phyloP scores from a whole-genome alignment of 2,888 invertebrate genomes.

The Scelioninae gen. 1 region DNA sequence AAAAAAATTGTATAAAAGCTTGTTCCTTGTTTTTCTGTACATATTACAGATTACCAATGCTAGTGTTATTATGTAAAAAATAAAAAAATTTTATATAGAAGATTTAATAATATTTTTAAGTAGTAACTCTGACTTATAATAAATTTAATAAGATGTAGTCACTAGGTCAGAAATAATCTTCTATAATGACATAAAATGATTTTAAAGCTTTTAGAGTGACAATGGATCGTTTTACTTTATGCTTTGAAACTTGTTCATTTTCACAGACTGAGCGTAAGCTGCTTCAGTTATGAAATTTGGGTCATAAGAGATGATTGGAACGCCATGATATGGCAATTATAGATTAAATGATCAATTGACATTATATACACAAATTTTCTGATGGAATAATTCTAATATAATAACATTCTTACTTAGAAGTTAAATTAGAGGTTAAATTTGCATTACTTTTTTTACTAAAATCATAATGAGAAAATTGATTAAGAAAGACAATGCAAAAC shows the following conservation, averaged over 20 bases:
- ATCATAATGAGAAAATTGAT: no score
- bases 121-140: not conserved
- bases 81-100: no score
- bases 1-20: no score
- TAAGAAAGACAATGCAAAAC: no score
- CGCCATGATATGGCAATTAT: constrained; percentile 30
- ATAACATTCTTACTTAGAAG: no score
- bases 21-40: no score
- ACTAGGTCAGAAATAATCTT: constrained; percentile 29
- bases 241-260: constrained; percentile 51
- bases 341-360: constrained; percentile 39
- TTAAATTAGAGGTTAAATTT: no score
- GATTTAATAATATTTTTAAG: no score
- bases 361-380: constrained; percentile 14
- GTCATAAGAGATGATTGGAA: constrained; percentile 38
- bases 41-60: no score
- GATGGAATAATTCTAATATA: no score
- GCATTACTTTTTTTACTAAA: no score
- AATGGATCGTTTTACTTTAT: constrained; percentile 47
- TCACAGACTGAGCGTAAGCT: constrained; percentile 35
- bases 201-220: constrained; percentile 42
- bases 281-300: constrained; percentile 30
- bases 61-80: no score
- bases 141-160: constrained; percentile 24
- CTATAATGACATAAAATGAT: constrained; percentile 34